Evolutionary conservation across 37 sponge, comb jelly and placozoan genomes (phyloP), one percentile per base, ranked within the genome.

Genomic region (Aphrocallistes beatrix): DNA sequence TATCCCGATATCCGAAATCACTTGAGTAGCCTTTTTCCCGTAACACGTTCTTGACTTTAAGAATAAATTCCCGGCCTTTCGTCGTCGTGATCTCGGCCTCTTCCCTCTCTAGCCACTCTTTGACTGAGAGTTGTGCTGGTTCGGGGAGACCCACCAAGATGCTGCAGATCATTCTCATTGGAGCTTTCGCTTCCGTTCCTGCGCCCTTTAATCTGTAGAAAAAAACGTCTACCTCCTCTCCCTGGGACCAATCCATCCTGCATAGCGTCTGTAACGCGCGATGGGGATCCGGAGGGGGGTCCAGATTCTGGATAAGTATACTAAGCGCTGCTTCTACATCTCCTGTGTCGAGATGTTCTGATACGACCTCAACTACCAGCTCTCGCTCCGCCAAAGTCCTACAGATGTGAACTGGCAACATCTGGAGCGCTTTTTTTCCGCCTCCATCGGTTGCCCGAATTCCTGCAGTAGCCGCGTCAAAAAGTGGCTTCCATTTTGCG

Each of bases 211-310:
- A 6, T 30, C 75, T 19, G n/a, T 60, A 60, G 75, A 60, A 60
- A 60, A 60, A 60, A 19, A 60, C 25, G 75, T 60, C 75, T 60
- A 60, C n/a, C n/a, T 60, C 75, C n/a, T 60, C 75, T 19, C 75
- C 75, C n/a, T 60, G 34, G 10, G 34, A 19, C 75, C 75, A 60
- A 30, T 60, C 25, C 21, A 30, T 60, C 75, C 75, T 60, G n/a
- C 75, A 60, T 30, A 60, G n/a, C n/a, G 75, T 60, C n/a, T 60
- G 75, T 60, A 60, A 30, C 1, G 75, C 75, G 10, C 75, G 75
- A 60, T 60, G 75, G 8, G 25, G 75, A 30, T 60, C 75, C n/a
- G 75, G 75, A 6, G 75, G 75, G 1, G 75, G 75, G 75, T 60
- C 25, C n/a, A 60, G 21, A 30, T 60, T 60, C n/a, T 32, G 75